These are phyloP conservation scores for Gymnopithys bicolor DNA, from an alignment of 2,797 vertebrate genomes.

Conservation along the genomic window DNA sequence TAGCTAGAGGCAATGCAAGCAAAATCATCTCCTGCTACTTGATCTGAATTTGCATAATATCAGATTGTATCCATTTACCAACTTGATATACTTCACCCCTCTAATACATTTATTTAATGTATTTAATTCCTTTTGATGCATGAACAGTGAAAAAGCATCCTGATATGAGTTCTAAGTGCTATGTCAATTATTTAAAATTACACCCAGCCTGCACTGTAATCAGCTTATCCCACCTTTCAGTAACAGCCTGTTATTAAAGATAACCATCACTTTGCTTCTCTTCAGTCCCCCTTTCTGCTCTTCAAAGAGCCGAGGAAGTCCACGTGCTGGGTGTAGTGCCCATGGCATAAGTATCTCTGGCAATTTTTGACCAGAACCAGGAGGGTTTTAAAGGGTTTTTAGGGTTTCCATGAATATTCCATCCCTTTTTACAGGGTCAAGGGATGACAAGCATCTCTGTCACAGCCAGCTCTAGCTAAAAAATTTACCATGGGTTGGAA, in stretches of 20 bases:
- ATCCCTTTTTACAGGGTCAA: neutral
- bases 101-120: slow-evolving; percentile 33
- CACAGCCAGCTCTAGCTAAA: neutral
- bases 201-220: neutral
- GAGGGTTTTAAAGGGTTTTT: neutral
- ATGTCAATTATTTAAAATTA: slow-evolving; percentile 55
- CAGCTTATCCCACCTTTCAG: slow-evolving; percentile 36
- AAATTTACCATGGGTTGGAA: neutral
- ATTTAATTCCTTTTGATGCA: slow-evolving; percentile 51
- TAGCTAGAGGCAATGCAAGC: slow-evolving; percentile 10
- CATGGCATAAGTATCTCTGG: neutral
- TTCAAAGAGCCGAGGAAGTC: neutral
- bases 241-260: slow-evolving; percentile 27
- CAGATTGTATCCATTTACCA: slow-evolving; percentile 53
- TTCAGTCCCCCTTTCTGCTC: neutral
- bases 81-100: slow-evolving; percentile 39
- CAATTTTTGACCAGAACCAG: neutral
- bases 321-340: neutral
- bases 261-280: neutral
- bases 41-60: slow-evolving; percentile 60
- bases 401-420: neutral
- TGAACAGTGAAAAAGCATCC: slow-evolving; percentile 32
- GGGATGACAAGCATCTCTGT: neutral
- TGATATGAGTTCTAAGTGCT: slow-evolving; percentile 27
- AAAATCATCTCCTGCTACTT: slow-evolving; percentile 25